A percentile compares a stretch with the other conserved stretches of the same genome.
Conservation (phyloP, 2,797 vertebrate species). For the Poeciliopsis paucimaculata region DNA sequence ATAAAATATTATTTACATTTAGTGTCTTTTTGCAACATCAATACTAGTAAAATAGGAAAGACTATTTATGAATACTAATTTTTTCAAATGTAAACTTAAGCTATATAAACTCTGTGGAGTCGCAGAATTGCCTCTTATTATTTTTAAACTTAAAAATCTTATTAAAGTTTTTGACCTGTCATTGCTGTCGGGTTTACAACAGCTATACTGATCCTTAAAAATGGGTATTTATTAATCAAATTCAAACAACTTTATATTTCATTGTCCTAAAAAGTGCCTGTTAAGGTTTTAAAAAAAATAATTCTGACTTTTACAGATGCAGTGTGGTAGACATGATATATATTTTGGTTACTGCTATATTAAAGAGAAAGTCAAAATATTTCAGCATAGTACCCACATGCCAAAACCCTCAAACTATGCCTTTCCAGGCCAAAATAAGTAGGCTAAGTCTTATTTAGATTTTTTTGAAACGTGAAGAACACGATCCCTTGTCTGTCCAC, state of each 20-base stretch:
- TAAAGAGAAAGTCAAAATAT: not conserved
- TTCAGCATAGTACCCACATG: too few relatives aligned
- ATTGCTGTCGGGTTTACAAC: not conserved
- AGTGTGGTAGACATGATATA: not conserved
- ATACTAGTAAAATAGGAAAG: not conserved
- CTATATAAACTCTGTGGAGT: not conserved
- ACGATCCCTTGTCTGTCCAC: not conserved
- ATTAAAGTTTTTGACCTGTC: not conserved
- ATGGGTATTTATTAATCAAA: not conserved
- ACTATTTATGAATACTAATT: not conserved
- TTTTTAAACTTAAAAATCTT: not conserved
- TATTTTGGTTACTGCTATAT: not conserved
- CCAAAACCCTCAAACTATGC: too few relatives aligned
- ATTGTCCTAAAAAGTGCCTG: not conserved
- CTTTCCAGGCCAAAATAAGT: not conserved
- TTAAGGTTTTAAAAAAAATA: not conserved
- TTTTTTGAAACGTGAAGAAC: not conserved
- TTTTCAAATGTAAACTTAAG: not conserved
- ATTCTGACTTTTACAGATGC: not conserved
- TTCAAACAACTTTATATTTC: not conserved
- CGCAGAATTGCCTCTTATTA: not conserved
- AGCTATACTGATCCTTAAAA: not conserved
- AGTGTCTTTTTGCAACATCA: not conserved
- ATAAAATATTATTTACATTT: conserved; percentile 3
- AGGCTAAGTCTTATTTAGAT: not conserved